Evolutionary conservation across 2,888 invertebrate genomes (phyloP).

Genomic region (Xiphydria camelus): DNA sequence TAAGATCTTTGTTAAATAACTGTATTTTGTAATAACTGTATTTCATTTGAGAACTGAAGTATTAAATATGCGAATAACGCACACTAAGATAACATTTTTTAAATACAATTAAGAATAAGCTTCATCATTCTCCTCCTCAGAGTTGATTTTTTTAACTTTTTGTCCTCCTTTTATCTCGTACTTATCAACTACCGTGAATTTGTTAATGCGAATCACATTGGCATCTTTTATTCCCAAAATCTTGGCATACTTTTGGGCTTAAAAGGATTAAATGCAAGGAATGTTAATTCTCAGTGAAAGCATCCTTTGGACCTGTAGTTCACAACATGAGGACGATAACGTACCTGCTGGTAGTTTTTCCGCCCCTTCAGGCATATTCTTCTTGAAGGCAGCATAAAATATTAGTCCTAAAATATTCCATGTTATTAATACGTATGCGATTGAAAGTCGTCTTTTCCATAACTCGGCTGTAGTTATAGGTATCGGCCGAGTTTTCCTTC

Average conservation of each 20-base stretch:
- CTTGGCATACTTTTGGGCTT: slow-evolving; percentile 64
- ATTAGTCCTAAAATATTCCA: slow-evolving; percentile 22
- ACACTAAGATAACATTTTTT: slow-evolving; percentile 20
- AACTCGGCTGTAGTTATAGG: slow-evolving; percentile 2
- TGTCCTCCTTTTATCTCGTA: slow-evolving; percentile 15
- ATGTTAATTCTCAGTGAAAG: neutral
- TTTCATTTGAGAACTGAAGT: slow-evolving; percentile 14
- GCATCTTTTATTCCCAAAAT: slow-evolving; percentile 64
- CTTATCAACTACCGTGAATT: slow-evolving; percentile 51
- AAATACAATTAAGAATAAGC: slow-evolving; percentile 16
- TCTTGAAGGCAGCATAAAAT: neutral
- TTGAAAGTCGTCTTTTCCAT: slow-evolving; percentile 14
- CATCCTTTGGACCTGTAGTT: neutral
- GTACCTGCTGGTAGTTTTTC: slow-evolving; percentile 5
- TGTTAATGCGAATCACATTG: slow-evolving; percentile 62
- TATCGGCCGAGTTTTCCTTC: slow-evolving; percentile 14
- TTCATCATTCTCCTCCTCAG: slow-evolving; percentile 11
- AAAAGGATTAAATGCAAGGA: slow-evolving; percentile 34
- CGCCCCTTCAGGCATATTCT: neutral
- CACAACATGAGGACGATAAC: slow-evolving; percentile 1
- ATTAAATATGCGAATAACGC: too few relatives aligned
- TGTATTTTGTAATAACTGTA: slow-evolving; percentile 18
- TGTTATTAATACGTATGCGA: slow-evolving; percentile 20
- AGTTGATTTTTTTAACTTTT: neutral
- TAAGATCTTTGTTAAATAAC: slow-evolving; percentile 10